Base-by-base conservation (phyloP, 2,888 invertebrate genomes). In the Idaea biselata region DNA sequence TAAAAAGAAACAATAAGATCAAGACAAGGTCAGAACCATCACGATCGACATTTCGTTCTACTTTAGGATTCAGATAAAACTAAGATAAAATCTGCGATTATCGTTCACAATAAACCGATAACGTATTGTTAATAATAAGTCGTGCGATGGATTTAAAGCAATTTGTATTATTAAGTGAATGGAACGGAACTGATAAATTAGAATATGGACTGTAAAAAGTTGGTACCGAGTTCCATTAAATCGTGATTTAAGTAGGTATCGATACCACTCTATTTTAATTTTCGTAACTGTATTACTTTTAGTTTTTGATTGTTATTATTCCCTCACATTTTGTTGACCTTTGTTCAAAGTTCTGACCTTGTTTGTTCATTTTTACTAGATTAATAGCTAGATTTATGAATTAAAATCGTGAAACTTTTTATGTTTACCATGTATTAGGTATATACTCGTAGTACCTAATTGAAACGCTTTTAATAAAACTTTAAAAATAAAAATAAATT, bases 1-100 rank as follows among this genome's bases (percentile, higher is more conserved):
- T 61, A 65, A 61, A 55, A 58, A 59, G 60, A 60, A 64, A 69
- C 70, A 65, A 68, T 70, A 60, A 53, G 57, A 44, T 31, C 4
- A 18, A 61, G 11, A 31, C 78, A 79, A 80, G 79, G 80, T 71
- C 65, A 16, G 25, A 59, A 33, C 25, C 44, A 64, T 57, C 73
- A 73, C 73, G 73, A 67, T 68, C 66, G 66, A 66, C 73, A 70
- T 73, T 73, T 68, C 64, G 61, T 18, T 56, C 17, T 17, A 25
- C 62, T 60, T 60, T 63, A n/a, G 54, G 60, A 65, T 55, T 58
- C 33, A 63, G 63, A 66, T 65, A 61, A 61, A 55, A 53, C 7
- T n/a, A 55, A 64, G 62, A 16, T 32, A 60, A 66, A 25, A n/a
- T 58, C 25, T 56, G 14, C 17, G 56, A 56, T 56, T 56, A 56